Conservation (phyloP, 2,888 invertebrate species). For the Dendrolimus houi region DNA sequence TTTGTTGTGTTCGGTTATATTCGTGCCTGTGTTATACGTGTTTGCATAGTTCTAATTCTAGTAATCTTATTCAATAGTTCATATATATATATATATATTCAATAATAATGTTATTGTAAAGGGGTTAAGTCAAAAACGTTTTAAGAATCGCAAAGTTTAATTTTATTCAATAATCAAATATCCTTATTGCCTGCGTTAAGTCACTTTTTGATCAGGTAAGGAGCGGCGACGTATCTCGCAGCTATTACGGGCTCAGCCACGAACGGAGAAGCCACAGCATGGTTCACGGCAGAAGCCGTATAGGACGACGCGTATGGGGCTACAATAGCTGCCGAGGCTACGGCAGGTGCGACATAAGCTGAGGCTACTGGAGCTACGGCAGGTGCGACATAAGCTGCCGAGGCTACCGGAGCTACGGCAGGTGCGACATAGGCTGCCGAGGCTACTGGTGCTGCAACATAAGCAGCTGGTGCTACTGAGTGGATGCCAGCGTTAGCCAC, state of each 20-base stretch:
- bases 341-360: background rate
- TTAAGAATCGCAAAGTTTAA: no score
- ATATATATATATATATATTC: no score
- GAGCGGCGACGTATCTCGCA: slow-evolving; percentile 3
- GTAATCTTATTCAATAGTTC: no score
- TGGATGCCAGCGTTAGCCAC: slow-evolving; percentile 3
- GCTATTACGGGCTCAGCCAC: slow-evolving; percentile 6
- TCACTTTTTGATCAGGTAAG: background rate
- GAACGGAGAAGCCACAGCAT: slow-evolving; percentile 8
- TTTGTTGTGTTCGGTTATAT: no score
- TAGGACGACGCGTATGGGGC: slow-evolving; percentile 11
- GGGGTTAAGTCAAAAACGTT: no score
- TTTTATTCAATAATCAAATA: no score
- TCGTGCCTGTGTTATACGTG: no score
- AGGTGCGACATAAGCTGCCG: slow-evolving; percentile 1
- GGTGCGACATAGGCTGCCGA: slow-evolving; percentile 6
- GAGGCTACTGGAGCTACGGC: background rate
- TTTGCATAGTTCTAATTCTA: no score
- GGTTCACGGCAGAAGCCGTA: slow-evolving; percentile 9
- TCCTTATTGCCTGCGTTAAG: no score
- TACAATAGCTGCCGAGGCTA: background rate
- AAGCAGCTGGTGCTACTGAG: slow-evolving; percentile 4
- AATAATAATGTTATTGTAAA: no score
- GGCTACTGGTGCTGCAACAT: slow-evolving; percentile 4
- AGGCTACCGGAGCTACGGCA: background rate